Conservation (phyloP, 2,888 invertebrate species). For the Oxycera nigricornis region DNA sequence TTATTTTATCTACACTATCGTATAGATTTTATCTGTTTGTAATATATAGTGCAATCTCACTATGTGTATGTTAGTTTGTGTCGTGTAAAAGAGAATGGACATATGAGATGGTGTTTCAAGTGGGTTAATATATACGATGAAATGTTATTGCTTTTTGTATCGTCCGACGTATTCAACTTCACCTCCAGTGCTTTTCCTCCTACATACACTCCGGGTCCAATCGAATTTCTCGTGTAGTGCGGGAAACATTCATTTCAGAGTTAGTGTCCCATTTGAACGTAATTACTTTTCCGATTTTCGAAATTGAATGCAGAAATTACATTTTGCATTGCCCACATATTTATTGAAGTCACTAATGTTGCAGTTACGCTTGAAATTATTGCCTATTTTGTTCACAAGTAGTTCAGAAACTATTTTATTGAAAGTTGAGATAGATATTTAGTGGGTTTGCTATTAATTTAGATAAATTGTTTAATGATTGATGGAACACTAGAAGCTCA, state of each 20-base stretch:
- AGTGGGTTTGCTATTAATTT: no score
- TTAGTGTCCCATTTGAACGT: not conserved
- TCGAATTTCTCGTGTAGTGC: not conserved
- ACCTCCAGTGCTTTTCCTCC: no score
- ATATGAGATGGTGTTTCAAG: not conserved
- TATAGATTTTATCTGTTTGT: not conserved
- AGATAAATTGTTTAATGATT: no score
- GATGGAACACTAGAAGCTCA: no score
- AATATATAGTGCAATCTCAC: not conserved
- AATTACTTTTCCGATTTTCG: not conserved
- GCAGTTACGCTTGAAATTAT: no score
- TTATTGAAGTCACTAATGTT: no score
- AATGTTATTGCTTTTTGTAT: not conserved
- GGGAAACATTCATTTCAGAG: not conserved
- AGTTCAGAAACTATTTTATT: no score
- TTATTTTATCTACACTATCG: constrained; percentile 14
- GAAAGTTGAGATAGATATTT: no score
- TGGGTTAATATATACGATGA: not conserved
- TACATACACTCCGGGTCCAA: not conserved
- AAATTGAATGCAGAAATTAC: not conserved
- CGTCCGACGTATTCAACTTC: not conserved
- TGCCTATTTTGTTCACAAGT: no score
- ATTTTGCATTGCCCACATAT: constrained; percentile 1
- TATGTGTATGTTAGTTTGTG: not conserved
- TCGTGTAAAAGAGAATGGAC: not conserved